A percentile compares a stretch with the other conserved stretches of the same genome.
Evolutionary conservation across 2,113 vertebrate species (phyloP).

Genomic region (Odobenus rosmarus): DNA sequence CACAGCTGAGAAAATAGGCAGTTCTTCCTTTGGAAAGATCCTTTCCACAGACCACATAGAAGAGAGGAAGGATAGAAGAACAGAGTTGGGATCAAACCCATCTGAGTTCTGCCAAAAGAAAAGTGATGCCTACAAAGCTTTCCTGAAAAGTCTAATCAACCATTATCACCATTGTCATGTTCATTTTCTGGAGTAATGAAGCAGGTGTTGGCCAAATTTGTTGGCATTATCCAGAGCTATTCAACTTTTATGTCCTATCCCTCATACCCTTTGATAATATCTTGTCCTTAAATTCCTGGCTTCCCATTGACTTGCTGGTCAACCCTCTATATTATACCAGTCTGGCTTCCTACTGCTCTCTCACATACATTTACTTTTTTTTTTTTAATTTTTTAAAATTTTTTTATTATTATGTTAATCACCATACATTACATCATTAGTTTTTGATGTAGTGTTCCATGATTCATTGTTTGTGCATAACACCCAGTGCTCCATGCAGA

Average conservation of each 20-base stretch:
- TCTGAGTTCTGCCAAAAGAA: not conserved
- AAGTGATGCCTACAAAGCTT: not conserved
- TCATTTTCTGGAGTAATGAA: not conserved
- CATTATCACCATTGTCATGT: too few species aligned
- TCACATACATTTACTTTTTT: not conserved
- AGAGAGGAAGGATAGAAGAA: not conserved
- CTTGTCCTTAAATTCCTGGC: not conserved
- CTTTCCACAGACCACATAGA: not conserved
- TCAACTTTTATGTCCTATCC: not conserved
- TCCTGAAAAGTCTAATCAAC: not conserved
- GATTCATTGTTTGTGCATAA: too few species aligned
- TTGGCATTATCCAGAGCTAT: not conserved
- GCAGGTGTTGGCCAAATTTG: not conserved
- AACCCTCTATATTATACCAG: rapidly evolving
- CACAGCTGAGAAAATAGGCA: not conserved
- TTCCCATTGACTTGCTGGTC: not conserved
- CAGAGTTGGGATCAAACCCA: not conserved
- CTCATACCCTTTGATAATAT: not conserved
- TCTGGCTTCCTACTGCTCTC: not conserved
- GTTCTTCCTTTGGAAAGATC: not conserved
- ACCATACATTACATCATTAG: too few species aligned
- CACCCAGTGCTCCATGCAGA: too few species aligned
- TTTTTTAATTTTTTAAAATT: too few species aligned
- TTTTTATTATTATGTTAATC: too few species aligned
- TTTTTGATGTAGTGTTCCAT: too few species aligned